Evolutionary conservation across 2,888 invertebrate species (phyloP), one percentile per base, ranked within the genome.

Genomic region (Andricus quercusramuli): DNA sequence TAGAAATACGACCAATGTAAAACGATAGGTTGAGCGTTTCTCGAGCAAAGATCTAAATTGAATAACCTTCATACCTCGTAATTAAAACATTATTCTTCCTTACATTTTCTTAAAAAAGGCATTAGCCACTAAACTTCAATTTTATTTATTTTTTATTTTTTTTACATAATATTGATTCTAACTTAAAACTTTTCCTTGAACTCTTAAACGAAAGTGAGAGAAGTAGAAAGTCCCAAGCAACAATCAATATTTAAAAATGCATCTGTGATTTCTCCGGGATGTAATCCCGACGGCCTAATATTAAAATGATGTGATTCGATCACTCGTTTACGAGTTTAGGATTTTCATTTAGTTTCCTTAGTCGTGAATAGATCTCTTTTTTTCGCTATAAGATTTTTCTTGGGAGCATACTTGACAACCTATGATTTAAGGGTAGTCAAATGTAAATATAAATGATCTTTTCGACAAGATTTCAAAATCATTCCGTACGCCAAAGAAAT

Each of bases 21-120:
- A 22, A 64, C 15, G 25, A 29, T 64, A 64, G 29, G 15, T 64
- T 64, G 64, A 70, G 32, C 51, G n/a, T 51, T 74, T 74, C 22
- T 74, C 6, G 32, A 51, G 56, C 56, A 37, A 74, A 59, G 37
- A 74, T 56, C 51, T 17, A 70, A 70, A 70, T 70, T 68, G 22
- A 68, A 68, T 44, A 70, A 70, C 70, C 70, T 70, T 70, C 25
- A 70, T 70, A 70, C 70, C 70, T 70, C 70, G 70, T 70, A 70
- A 11, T 47, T 29, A 70, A 44, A 51, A 51, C 17, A 47, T 59
- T 56, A 56, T 56, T 59, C 2, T 22, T 22, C 59, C n/a, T 70
- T 51, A 29, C 25, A 51, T n/a, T n/a, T 51, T 70, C 29, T 51
- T 70, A 70, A 44, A 20, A 20, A 70, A 70, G 70, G 51, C 70